Conservation (phyloP, 2,797 vertebrate species). For the Caiman crocodilus region DNA sequence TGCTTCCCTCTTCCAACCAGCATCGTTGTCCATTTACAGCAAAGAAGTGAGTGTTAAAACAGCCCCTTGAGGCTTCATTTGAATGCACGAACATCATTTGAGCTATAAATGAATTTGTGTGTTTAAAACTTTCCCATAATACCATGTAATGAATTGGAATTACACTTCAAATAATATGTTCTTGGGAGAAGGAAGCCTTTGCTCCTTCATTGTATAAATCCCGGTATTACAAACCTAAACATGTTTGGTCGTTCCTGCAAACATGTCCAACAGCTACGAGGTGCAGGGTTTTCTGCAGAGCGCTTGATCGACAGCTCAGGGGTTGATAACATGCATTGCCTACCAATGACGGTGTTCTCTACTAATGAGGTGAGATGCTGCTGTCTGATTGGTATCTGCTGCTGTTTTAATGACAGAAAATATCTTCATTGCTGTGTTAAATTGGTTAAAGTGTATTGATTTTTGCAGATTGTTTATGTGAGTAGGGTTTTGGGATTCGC, state of each 20-base stretch:
- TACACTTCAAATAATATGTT: not conserved
- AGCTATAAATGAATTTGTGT: not conserved
- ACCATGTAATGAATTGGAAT: not conserved
- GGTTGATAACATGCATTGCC: slow-evolving; percentile 20
- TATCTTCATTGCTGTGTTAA: slow-evolving; percentile 1
- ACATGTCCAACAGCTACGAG: not conserved
- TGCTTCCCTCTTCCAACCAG: not conserved
- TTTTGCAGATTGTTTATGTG: not conserved
- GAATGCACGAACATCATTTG: not conserved
- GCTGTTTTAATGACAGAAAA: not conserved
- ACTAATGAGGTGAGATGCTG: not conserved
- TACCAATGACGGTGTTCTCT: not conserved
- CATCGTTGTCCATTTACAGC: not conserved
- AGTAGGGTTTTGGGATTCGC: not conserved
- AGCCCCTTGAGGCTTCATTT: not conserved
- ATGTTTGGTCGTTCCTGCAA: not conserved
- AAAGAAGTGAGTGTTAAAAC: not conserved
- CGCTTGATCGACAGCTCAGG: slow-evolving; percentile 38
- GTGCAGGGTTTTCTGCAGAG: not conserved
- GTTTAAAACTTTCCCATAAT: slow-evolving; percentile 4
- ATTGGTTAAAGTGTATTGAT: slow-evolving; percentile 37
- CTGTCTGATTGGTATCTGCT: slow-evolving; percentile 29
- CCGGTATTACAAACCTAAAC: not conserved
- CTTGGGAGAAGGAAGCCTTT: not conserved
- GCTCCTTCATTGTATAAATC: not conserved